Conservation (phyloP, 2,888 invertebrate species). For the Phasia obesa region DNA sequence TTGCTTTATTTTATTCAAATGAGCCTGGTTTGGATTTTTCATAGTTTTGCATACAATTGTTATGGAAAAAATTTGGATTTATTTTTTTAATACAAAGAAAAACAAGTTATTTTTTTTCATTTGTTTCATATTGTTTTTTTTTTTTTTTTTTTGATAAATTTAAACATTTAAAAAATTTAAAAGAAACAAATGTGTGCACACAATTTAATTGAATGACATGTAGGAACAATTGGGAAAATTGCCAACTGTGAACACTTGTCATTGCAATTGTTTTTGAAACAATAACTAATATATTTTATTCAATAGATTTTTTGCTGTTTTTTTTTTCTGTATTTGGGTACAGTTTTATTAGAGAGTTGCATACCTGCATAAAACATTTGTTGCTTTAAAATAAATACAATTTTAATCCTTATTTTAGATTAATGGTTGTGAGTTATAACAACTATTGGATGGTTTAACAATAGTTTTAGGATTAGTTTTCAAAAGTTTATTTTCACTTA, state of each 20-base stretch:
- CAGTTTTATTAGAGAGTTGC: not conserved
- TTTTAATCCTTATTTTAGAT: slow-evolving; percentile 4
- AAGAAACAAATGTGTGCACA: not conserved
- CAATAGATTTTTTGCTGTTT: not conserved
- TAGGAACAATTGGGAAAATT: slow-evolving; percentile 49
- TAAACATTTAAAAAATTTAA: not conserved
- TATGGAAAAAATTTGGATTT: not conserved
- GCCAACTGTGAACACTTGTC: slow-evolving; percentile 62
- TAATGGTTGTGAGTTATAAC: not conserved
- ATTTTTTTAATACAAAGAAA: not conserved
- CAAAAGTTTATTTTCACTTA: not conserved
- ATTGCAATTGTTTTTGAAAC: slow-evolving; percentile 36
- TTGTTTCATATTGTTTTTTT: not conserved
- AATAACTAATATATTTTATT: slow-evolving; percentile 18
- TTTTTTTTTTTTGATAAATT: slow-evolving; percentile 29
- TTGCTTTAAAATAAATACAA: slow-evolving; percentile 17
- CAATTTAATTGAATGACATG: not conserved
- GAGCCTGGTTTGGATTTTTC: slow-evolving; percentile 20
- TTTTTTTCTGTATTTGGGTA: not conserved
- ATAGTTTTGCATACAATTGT: slow-evolving; percentile 53
- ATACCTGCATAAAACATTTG: slow-evolving; percentile 26
- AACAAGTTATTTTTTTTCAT: not conserved
- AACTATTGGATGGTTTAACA: not conserved
- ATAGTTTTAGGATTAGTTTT: not conserved
- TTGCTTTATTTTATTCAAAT: slow-evolving; percentile 34